phyloP scores from a whole-genome alignment of 2,113 vertebrate species.

The Misgurnus mizolepis region DNA sequence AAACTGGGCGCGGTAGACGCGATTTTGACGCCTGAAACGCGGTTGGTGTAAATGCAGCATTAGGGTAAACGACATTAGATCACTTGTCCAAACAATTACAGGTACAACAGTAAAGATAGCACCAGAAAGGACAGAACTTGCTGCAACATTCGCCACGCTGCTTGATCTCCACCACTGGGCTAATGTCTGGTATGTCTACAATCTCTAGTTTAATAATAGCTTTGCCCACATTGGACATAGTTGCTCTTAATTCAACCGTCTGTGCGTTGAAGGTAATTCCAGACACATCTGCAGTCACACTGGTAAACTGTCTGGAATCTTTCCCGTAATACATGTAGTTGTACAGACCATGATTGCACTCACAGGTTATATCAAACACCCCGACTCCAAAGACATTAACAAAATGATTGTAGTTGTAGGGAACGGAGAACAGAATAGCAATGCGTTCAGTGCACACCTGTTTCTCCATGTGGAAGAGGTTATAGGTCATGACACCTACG shows the following conservation, averaged over 20 bases:
- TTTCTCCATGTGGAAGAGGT: conserved; percentile 68
- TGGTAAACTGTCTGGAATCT: too few relatives aligned
- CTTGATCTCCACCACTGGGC: too few relatives aligned
- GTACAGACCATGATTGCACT: conserved; percentile 68
- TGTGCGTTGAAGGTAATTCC: conserved; percentile 49
- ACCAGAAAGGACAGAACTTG: too few relatives aligned
- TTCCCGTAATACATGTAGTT: conserved; percentile 57
- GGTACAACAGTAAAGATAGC: too few relatives aligned
- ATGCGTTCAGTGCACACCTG: conserved; percentile 57
- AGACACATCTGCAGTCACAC: conserved; percentile 48
- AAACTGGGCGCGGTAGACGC: too few relatives aligned
- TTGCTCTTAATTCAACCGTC: conserved; percentile 63
- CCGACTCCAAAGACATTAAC: conserved; percentile 69
- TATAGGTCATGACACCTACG: conserved; percentile 71
- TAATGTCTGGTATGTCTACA: too few relatives aligned
- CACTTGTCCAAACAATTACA: too few relatives aligned
- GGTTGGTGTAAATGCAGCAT: too few relatives aligned
- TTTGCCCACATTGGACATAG: conserved; percentile 69
- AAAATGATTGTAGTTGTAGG: conserved; percentile 67
- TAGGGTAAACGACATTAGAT: too few relatives aligned
- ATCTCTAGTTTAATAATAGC: conserved; percentile 67
- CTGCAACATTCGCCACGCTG: too few relatives aligned
- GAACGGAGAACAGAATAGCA: conserved; percentile 73
- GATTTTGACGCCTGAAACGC: too few relatives aligned
- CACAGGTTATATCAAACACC: conserved; percentile 47